phyloP scores from a whole-genome alignment of 2,888 invertebrate species.

The Cryptocheilus praepositus region DNA sequence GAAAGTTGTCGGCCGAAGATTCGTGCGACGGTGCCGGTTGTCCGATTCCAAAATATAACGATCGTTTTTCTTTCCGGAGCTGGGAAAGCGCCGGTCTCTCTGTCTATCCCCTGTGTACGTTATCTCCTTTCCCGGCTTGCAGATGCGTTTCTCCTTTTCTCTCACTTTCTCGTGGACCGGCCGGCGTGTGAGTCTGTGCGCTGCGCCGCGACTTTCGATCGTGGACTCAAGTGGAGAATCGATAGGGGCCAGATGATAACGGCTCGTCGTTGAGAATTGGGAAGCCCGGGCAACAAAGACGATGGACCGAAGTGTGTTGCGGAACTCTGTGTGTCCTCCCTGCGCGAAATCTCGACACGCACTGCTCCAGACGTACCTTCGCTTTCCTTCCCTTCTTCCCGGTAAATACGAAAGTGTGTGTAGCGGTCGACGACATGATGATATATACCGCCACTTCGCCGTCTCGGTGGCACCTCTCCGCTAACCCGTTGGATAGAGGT shows the following conservation, averaged over 20 bases:
- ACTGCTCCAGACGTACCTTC: conserved; percentile 55
- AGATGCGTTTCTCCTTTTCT: neutral
- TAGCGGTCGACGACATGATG: conserved; percentile 38
- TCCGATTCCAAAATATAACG: no score
- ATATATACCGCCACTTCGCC: conserved; percentile 42
- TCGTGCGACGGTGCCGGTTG: neutral
- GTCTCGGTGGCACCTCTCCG: conserved; percentile 29
- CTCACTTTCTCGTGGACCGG: neutral
- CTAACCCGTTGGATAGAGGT: conserved; percentile 4
- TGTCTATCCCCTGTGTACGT: no score
- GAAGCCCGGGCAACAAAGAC: no score
- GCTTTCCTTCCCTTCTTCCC: conserved; percentile 53
- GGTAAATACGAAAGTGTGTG: conserved; percentile 64
- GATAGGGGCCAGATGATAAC: neutral
- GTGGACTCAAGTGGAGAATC: neutral
- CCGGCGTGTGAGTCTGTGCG: conserved; percentile 3
- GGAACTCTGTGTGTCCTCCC: conserved; percentile 48
- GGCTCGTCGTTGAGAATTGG: conserved; percentile 1
- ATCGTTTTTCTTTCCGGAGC: no score
- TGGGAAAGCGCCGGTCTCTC: neutral
- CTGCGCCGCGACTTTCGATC: conserved; percentile 22
- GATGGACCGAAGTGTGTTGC: neutral
- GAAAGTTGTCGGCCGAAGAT: conserved; percentile 29
- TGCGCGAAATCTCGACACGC: conserved; percentile 63
- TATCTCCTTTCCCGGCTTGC: no score